Evolutionary conservation across 92 coral and sea anemone genomes (phyloP).

Genomic region (Palythoa grandis): DNA sequence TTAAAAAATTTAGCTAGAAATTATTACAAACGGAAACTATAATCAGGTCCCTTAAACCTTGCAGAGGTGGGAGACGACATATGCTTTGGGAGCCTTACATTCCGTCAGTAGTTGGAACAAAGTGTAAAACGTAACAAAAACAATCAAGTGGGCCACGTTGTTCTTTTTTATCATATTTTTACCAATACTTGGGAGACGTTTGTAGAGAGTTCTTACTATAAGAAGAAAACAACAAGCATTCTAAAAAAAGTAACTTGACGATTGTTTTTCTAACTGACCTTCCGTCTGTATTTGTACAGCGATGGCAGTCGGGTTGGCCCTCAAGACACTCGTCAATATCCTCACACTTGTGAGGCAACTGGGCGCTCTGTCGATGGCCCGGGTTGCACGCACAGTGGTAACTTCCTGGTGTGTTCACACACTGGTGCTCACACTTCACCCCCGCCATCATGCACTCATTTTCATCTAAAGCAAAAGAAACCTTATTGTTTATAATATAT

Average conservation of each 20-base stretch:
- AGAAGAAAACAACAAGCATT: background rate
- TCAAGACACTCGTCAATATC: constrained; percentile 89
- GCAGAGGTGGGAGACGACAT: no score
- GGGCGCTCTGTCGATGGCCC: constrained; percentile 74
- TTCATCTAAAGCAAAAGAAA: constrained; percentile 61
- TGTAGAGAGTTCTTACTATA: no score
- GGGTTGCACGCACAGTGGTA: constrained; percentile 83
- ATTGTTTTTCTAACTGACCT: background rate
- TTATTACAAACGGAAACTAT: no score
- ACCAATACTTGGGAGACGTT: no score
- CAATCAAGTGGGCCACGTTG: no score
- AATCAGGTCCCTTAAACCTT: no score
- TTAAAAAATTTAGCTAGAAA: no score
- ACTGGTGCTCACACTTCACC: constrained; percentile 83
- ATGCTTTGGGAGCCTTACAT: no score
- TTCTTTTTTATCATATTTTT: no score
- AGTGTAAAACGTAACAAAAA: no score
- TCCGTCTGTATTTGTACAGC: constrained; percentile 4
- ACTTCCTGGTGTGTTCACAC: constrained; percentile 91
- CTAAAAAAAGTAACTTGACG: no score
- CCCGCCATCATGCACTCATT: constrained; percentile 96
- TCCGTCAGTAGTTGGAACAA: no score
- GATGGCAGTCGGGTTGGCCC: constrained; percentile 92
- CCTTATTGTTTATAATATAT: background rate
- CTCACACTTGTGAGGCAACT: constrained; percentile 76